Evolutionary conservation across 2,888 invertebrate genomes (phyloP).

Genomic region (Nemoura dubitans): DNA sequence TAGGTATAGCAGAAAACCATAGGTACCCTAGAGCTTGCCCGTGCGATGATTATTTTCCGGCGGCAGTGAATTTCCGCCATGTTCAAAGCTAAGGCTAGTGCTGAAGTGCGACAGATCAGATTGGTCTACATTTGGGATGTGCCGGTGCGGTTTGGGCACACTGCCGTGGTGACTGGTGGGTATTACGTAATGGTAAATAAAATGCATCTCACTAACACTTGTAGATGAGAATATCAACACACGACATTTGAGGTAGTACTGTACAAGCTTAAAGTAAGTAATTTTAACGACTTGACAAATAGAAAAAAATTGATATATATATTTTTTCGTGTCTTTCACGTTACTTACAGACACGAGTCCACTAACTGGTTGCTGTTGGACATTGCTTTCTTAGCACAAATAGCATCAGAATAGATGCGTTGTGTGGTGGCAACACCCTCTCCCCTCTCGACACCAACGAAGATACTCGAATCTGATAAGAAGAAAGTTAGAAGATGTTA

Average conservation of each 20-base stretch:
- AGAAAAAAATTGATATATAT: background rate
- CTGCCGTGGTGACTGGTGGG: background rate
- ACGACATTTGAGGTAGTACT: background rate
- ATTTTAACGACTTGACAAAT: background rate
- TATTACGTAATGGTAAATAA: background rate
- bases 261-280: background rate
- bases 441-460: background rate
- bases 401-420: constrained; percentile 20
- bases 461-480: constrained; percentile 20
- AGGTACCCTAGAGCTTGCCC: background rate
- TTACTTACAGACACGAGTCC: constrained; percentile 72
- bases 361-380: constrained; percentile 70
- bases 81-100: background rate
- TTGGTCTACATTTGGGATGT: background rate
- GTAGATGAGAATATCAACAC: background rate
- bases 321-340: background rate
- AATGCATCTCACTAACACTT: background rate
- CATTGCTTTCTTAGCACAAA: constrained; percentile 58
- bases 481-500: background rate
- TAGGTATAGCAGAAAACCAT: background rate
- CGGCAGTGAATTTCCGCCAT: background rate
- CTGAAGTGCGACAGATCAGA: background rate
- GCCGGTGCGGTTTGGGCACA: background rate
- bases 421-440: constrained; percentile 9
- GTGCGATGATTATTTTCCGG: background rate